These are phyloP conservation scores for Ictidomys tridecemlineatus DNA, from an alignment of 2,113 vertebrate genomes.

Conservation along the genomic window DNA sequence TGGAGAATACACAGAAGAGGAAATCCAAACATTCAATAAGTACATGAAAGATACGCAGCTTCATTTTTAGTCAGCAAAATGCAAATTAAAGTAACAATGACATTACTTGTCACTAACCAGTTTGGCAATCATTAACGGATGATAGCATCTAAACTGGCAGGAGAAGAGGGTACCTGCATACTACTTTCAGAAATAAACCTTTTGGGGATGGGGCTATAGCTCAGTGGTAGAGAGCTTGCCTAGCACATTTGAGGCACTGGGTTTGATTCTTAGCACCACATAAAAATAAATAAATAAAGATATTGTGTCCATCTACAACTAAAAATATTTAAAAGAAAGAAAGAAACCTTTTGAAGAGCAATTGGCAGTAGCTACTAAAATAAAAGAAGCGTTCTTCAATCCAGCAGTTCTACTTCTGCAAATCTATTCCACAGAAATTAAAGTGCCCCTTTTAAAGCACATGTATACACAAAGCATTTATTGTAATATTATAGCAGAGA, in stretches of 20 bases:
- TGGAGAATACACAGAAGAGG: not conserved
- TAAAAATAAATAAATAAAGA: no score
- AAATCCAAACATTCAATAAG: not conserved
- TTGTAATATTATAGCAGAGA: not conserved
- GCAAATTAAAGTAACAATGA: not conserved
- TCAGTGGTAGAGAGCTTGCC: no score
- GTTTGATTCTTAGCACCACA: no score
- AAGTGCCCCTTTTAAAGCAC: not conserved
- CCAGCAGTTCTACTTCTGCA: not conserved
- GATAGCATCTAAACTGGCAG: not conserved
- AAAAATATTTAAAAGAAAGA: no score
- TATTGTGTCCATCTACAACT: no score
- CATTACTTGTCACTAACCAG: not conserved
- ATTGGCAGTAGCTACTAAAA: not conserved
- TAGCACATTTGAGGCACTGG: no score
- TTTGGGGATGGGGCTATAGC: no score
- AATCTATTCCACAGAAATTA: not conserved
- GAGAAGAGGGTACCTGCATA: not conserved
- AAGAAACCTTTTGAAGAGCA: not conserved
- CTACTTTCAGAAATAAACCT: not conserved
- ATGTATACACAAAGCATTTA: not conserved
- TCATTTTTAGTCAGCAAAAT: not conserved
- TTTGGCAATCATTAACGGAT: not conserved
- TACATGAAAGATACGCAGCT: not conserved
- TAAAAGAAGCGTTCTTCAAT: not conserved